Base-by-base conservation (phyloP, 2,797 vertebrate genomes). In the Triplophysa bombifrons region DNA sequence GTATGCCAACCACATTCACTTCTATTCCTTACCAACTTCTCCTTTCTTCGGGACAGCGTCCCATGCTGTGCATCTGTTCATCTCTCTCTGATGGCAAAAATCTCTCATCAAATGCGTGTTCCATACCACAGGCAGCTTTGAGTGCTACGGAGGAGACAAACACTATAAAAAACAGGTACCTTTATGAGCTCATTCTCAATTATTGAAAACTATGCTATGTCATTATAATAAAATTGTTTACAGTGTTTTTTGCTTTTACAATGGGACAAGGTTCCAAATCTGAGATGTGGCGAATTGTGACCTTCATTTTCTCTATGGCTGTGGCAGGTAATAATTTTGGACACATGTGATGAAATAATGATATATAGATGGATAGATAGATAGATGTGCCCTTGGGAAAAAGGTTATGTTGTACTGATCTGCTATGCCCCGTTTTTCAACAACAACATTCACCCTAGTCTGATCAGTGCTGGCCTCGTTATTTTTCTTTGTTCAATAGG, bases 201-300 rank as follows among this genome's bases (percentile, higher is more conserved):
- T n/a, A 38, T 11, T 1, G 27, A 76, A 51, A 46, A 51, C 41
- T 61, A 44, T 50, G 41, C 2, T 30, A 16, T 53, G 17, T 55
- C 20, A 25, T 60, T 38, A n/a, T 69, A 50, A 51, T 20, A 11
- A 38, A 19, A 53, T 44, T 64, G 30, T 58, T 48, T 22, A 41
- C 11, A 11, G 17, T 44, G 11, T 63, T 74, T 58, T 25, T 1
- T 72, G n/a, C 27, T 64, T 30, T 64, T 16, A n/a, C 3, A 3
- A 64, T 19, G 41, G 44, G 25, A 63, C n/a, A 80, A 74, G 66
- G 41, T 34, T 71, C 22, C 46, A 76, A 68, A 17, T 13, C 17
- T 30, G 77, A 91, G 85, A 94, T 94, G 94, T 92, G 90, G 91
- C 87, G 87, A 87, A 86, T 92, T 73, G 79, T 90, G 86, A 86